Evolutionary conservation across 2,797 vertebrate species (phyloP).

Genomic region (Bovichtus variegatus): DNA sequence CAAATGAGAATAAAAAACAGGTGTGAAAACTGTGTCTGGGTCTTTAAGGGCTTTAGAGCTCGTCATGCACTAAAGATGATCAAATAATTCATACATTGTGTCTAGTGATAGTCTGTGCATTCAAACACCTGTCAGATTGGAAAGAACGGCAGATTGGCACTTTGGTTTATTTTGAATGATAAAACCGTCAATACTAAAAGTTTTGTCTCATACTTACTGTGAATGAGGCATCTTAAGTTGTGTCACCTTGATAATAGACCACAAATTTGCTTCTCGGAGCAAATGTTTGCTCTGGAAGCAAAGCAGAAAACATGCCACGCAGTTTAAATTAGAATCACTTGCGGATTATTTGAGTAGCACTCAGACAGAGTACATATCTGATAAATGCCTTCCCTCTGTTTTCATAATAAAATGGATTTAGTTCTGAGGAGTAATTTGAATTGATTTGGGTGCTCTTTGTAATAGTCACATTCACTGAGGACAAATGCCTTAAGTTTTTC

Average conservation of each 20-base stretch:
- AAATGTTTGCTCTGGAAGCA: slow-evolving; percentile 39
- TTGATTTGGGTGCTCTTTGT: slow-evolving; percentile 30
- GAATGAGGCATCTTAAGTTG: slow-evolving; percentile 1
- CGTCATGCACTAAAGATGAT: no score
- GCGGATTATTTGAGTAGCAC: slow-evolving; percentile 50
- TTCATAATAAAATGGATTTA: slow-evolving; percentile 41
- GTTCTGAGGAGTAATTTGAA: slow-evolving; percentile 34
- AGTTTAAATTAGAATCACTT: slow-evolving; percentile 60
- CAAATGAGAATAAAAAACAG: not conserved
- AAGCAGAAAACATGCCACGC: slow-evolving; percentile 29
- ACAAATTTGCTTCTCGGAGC: not conserved
- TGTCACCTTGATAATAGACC: not conserved
- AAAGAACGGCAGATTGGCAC: no score
- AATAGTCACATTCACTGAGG: slow-evolving; percentile 41
- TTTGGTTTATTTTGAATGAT: not conserved
- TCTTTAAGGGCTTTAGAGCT: no score
- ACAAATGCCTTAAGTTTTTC: slow-evolving; percentile 40
- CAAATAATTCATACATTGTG: no score
- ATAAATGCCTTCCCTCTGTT: slow-evolving; percentile 40
- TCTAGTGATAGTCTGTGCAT: no score
- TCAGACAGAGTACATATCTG: slow-evolving; percentile 55
- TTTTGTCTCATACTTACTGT: not conserved
- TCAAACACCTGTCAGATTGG: no score
- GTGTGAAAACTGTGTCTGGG: no score
- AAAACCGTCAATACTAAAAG: no score